Evolutionary conservation across 2,888 invertebrate genomes (phyloP).

Genomic region (Limnephilus lunatus): DNA sequence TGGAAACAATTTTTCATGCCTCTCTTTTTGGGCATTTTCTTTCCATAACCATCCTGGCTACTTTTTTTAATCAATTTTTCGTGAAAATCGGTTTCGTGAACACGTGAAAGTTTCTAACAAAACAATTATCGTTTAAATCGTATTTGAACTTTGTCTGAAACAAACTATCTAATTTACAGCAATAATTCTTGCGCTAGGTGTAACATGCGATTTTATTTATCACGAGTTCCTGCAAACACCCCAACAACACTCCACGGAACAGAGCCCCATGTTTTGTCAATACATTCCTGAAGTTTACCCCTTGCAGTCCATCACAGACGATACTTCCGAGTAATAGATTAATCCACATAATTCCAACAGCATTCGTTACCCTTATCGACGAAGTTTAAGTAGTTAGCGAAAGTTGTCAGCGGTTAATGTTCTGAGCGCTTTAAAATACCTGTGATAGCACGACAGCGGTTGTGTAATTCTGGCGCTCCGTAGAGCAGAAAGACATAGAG

Average conservation of each 20-base stretch:
- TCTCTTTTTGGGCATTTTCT: background rate
- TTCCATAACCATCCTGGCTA: background rate
- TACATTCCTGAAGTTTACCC: conserved; percentile 26
- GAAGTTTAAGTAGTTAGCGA: conserved; percentile 27
- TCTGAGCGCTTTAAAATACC: background rate
- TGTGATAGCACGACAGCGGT: conserved; percentile 8
- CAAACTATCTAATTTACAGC: background rate
- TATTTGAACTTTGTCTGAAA: background rate
- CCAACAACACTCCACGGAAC: background rate
- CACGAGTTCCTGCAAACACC: background rate
- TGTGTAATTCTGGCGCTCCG: background rate
- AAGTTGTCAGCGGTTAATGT: conserved; percentile 31
- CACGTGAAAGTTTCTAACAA: background rate
- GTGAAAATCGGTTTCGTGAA: background rate
- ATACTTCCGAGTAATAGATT: conserved; percentile 33
- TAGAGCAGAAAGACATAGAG: background rate
- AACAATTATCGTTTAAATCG: background rate
- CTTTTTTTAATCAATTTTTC: no score
- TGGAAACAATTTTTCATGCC: background rate
- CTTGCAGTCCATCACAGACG: conserved; percentile 17
- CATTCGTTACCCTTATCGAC: conserved; percentile 47
- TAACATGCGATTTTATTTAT: background rate
- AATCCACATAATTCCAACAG: conserved; percentile 27
- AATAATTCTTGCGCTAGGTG: background rate
- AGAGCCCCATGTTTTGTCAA: conserved; percentile 25